Conservation (phyloP, 2,113 vertebrate species). For the Poicephalus gulielmi region DNA sequence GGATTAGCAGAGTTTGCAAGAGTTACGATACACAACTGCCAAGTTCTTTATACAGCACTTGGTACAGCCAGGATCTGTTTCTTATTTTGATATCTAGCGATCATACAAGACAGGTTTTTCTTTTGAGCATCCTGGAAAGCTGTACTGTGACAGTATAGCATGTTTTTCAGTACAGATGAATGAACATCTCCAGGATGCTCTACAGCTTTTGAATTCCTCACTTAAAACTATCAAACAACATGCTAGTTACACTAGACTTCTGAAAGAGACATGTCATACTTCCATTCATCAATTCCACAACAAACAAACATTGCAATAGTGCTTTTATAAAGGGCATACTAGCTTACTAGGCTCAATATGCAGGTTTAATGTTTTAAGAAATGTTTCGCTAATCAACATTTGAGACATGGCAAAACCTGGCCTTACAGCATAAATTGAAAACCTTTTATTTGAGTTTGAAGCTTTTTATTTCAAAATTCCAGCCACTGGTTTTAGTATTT, state of each 20-base stretch:
- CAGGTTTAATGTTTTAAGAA: not conserved
- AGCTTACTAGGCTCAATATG: not conserved
- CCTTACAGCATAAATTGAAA: not conserved
- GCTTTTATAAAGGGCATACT: not conserved
- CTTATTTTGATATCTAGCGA: not conserved
- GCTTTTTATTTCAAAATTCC: not conserved
- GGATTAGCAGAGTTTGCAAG: not conserved
- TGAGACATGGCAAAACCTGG: not conserved
- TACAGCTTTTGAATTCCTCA: not conserved
- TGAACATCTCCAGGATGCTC: not conserved
- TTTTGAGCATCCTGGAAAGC: not conserved
- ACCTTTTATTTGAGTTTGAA: not conserved
- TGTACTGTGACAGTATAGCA: accelerated
- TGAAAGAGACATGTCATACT: not conserved
- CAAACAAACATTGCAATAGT: not conserved
- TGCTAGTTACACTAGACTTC: not conserved
- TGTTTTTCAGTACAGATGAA: not conserved
- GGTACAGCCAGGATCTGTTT: not conserved
- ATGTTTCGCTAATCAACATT: not conserved
- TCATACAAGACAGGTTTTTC: not conserved
- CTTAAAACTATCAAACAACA: not conserved
- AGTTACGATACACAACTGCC: accelerated
- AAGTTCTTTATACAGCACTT: not conserved
- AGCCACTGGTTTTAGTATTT: not conserved
- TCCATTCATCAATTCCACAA: not conserved